Percentiles rank a stretch among this genome's conserved stretches.
Evolutionary conservation across 2,797 vertebrate genomes (phyloP).

Genomic region (Margarornis squamiger): DNA sequence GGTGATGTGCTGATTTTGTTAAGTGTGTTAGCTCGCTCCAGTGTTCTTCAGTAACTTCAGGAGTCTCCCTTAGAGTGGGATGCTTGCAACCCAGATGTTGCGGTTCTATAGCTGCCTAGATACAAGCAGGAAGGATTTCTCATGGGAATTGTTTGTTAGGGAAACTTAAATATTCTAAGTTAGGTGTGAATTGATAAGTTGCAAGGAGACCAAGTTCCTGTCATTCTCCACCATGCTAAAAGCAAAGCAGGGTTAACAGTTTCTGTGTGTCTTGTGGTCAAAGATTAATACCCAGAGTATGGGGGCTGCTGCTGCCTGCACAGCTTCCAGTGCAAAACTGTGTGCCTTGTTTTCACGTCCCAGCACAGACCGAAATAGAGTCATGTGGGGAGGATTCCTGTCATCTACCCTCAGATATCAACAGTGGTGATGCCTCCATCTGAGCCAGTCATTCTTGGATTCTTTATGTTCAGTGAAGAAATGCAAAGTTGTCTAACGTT

Average conservation of each 20-base stretch:
- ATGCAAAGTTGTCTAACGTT: background rate
- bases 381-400: background rate
- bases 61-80: background rate
- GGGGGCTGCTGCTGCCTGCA: background rate
- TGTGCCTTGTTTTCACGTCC: background rate
- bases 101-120: background rate
- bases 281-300: background rate
- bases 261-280: background rate
- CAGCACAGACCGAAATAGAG: background rate
- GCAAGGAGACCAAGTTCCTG: background rate
- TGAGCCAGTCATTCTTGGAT: background rate
- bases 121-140: background rate
- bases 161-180: background rate
- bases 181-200: background rate
- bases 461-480: background rate
- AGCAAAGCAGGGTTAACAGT: background rate
- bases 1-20: background rate
- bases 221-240: background rate
- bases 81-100: background rate
- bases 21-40: background rate
- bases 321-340: background rate
- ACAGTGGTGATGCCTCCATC: background rate
- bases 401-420: background rate
- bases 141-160: background rate
- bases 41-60: background rate